These are phyloP conservation scores for Cyclura pinguis DNA, from an alignment of 2,797 vertebrate species.

Conservation along the genomic window DNA sequence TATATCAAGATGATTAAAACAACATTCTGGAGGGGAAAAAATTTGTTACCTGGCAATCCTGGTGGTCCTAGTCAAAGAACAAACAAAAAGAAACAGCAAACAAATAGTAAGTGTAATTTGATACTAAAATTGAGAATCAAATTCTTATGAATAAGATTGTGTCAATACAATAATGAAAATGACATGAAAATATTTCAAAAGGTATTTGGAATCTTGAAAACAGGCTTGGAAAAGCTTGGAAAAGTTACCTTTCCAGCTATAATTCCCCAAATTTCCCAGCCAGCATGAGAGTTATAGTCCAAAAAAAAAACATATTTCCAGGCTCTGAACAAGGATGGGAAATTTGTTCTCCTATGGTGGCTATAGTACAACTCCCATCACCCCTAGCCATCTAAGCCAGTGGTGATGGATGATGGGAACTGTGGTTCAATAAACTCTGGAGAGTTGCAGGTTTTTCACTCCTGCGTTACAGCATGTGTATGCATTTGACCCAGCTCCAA, in stretches of 20 bases:
- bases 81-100: slow-evolving; percentile 51
- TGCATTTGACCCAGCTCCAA: neutral
- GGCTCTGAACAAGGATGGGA: neutral
- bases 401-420: too few species aligned
- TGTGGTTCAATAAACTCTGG: neutral
- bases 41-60: slow-evolving; percentile 89
- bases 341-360: too few species aligned
- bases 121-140: neutral
- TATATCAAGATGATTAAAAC: neutral
- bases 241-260: neutral
- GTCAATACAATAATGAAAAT: neutral
- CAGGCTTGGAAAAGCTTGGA: neutral
- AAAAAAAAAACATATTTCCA: neutral
- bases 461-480: neutral
- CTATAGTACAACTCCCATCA: too few species aligned
- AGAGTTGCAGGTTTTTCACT: neutral
- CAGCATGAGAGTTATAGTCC: neutral
- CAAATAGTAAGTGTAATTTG: slow-evolving; percentile 17
- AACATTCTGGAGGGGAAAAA: neutral
- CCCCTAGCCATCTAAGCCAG: neutral
- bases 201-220: neutral
- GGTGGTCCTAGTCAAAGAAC: slow-evolving; percentile 85
- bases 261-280: neutral
- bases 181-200: neutral
- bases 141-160: neutral